Evolutionary conservation across 2,113 vertebrate genomes (phyloP).

Genomic region (Paraplagusia blochii): DNA sequence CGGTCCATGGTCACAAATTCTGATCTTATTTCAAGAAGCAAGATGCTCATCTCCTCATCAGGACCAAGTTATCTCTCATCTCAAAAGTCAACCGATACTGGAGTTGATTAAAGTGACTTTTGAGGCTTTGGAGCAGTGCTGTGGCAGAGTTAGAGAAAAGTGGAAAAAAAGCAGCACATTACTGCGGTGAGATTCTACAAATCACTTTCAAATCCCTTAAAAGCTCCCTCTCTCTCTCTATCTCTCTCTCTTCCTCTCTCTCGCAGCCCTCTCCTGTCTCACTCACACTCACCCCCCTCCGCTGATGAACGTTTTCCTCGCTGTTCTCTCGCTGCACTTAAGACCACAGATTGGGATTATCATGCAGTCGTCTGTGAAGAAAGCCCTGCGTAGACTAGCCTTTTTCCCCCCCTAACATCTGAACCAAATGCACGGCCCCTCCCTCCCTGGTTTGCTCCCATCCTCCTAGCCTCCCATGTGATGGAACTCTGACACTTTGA

Average conservation of each 20-base stretch:
- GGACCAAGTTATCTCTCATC: conserved; percentile 62
- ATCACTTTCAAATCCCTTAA: conserved; percentile 81
- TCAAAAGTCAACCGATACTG: conserved; percentile 43
- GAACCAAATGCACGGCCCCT: conserved; percentile 36
- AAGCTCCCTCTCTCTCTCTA: conserved; percentile 62
- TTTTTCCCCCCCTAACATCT: conserved; percentile 39
- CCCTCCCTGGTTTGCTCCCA: background rate
- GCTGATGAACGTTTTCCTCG: conserved; percentile 45
- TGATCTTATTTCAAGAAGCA: conserved; percentile 36
- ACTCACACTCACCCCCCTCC: conserved; percentile 15
- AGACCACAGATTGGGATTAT: conserved; percentile 80
- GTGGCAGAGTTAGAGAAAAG: conserved; percentile 52
- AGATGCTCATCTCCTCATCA: conserved; percentile 38
- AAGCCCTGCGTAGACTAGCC: conserved; percentile 60
- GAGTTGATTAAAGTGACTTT: conserved; percentile 35
- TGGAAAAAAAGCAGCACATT: conserved; percentile 60
- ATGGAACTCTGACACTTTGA: conserved; percentile 62
- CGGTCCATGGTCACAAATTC: conserved; percentile 49
- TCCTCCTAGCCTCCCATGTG: conserved; percentile 10
- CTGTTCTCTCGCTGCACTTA: conserved; percentile 63
- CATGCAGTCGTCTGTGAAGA: conserved; percentile 70
- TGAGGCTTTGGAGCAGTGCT: conserved; percentile 35
- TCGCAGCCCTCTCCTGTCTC: conserved; percentile 19
- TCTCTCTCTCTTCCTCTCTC: conserved; percentile 22
- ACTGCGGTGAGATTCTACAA: conserved; percentile 73